phyloP scores from a whole-genome alignment of 2,113 vertebrate species.

The Rhabdomys dilectus region DNA sequence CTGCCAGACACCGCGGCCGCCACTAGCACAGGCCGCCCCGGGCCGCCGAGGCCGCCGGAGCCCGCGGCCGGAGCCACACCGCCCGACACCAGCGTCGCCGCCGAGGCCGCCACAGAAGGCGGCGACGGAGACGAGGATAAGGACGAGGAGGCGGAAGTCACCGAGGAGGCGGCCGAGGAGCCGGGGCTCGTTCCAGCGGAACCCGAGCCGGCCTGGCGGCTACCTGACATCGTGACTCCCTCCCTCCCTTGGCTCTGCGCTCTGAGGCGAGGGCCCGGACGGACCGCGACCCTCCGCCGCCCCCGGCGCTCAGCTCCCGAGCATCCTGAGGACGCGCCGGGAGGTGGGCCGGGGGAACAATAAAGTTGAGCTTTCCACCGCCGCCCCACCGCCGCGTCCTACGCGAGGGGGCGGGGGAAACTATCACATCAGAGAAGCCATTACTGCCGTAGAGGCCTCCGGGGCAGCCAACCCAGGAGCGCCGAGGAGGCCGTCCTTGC shows the following conservation, averaged over 20 bases:
- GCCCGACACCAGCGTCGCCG: slow-evolving; percentile 77
- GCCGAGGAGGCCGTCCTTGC: slow-evolving; percentile 54
- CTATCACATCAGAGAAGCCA: background rate
- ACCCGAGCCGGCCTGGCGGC: slow-evolving; percentile 85
- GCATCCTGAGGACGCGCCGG: slow-evolving; percentile 79
- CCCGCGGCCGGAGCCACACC: slow-evolving; percentile 79
- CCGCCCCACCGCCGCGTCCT: slow-evolving; percentile 42
- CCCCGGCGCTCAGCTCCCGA: slow-evolving; percentile 48
- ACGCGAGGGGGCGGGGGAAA: slow-evolving; percentile 72
- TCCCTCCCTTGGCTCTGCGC: slow-evolving; percentile 36
- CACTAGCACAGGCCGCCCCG: slow-evolving; percentile 80
- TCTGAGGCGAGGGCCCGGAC: slow-evolving; percentile 68
- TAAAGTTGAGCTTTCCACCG: slow-evolving; percentile 76
- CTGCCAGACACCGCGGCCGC: slow-evolving; percentile 79
- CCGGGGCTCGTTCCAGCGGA: slow-evolving; percentile 81
- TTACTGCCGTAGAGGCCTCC: slow-evolving; percentile 18
- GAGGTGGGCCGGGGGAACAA: slow-evolving; percentile 80
- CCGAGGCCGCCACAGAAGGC: slow-evolving; percentile 69
- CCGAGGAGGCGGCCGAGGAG: slow-evolving; percentile 80
- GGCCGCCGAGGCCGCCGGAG: slow-evolving; percentile 79
- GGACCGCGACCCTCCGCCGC: slow-evolving; percentile 58
- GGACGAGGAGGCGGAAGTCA: slow-evolving; percentile 83
- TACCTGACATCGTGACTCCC: slow-evolving; percentile 84
- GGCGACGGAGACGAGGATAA: slow-evolving; percentile 81
- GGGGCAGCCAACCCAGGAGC: slow-evolving; percentile 73